Evolutionary conservation across 2,888 invertebrate species (phyloP).

Genomic region (Heliothis peltigera): DNA sequence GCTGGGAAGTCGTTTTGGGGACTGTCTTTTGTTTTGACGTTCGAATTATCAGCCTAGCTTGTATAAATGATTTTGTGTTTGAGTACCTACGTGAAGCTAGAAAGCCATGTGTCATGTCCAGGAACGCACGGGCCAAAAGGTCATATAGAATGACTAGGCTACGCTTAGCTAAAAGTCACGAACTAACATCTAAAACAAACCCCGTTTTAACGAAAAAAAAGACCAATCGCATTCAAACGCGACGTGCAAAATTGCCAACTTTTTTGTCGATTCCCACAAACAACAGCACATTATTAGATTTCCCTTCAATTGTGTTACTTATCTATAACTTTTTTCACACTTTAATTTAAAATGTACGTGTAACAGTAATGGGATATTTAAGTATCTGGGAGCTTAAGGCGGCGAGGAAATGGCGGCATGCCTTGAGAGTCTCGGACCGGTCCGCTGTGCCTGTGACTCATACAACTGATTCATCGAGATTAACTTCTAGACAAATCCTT

Average conservation of each 20-base stretch:
- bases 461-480: conserved; percentile 68
- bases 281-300: conserved; percentile 25
- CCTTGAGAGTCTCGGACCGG: conserved; percentile 60
- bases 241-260: neutral
- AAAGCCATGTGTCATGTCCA: too few species aligned
- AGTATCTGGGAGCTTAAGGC: conserved; percentile 32
- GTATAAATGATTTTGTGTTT: too few species aligned
- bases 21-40: too few species aligned
- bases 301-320: conserved; percentile 17
- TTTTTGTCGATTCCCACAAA: conserved; percentile 35
- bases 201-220: neutral
- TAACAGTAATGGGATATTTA: conserved; percentile 44
- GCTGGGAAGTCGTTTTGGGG: too few species aligned
- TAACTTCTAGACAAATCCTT: conserved; percentile 54
- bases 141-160: too few species aligned
- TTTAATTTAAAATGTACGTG: conserved; percentile 36
- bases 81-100: too few species aligned
- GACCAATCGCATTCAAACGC: conserved; percentile 14
- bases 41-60: too few species aligned
- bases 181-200: neutral
- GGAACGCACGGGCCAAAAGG: too few species aligned
- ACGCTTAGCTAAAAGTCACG: too few species aligned
- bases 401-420: conserved; percentile 61
- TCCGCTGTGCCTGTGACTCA: conserved; percentile 66
- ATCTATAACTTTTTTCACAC: conserved; percentile 8